Evolutionary conservation across 2,888 invertebrate genomes (phyloP).

Genomic region (Odontocolon sp.): DNA sequence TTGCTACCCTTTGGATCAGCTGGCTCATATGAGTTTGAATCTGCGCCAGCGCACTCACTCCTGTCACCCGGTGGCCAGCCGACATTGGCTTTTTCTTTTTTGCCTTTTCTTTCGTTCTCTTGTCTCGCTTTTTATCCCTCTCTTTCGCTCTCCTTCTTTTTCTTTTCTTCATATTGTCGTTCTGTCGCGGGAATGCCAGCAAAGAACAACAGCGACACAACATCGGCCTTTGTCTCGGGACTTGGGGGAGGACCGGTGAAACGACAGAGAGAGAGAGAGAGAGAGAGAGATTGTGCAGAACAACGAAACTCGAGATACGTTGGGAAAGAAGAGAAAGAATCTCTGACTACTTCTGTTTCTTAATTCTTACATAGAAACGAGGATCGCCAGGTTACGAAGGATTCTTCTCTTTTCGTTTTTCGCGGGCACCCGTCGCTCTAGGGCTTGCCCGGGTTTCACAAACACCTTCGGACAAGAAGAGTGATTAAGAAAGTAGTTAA

Average conservation of each 20-base stretch:
- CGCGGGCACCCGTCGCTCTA: background rate
- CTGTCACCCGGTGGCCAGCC: constrained; percentile 3
- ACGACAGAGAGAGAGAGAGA: constrained; percentile 2
- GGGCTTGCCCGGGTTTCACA: constrained; percentile 11
- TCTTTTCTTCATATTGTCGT: background rate
- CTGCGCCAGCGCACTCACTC: background rate
- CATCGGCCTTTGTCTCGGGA: constrained; percentile 14
- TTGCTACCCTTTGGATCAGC: constrained; percentile 2
- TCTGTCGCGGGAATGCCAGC: background rate
- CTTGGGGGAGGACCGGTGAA: background rate
- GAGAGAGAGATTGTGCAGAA: background rate
- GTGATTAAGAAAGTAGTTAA: constrained; percentile 64
- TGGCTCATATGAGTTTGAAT: background rate
- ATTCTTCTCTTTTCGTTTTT: constrained; percentile 2
- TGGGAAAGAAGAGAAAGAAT: background rate
- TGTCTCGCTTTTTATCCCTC: constrained; percentile 34
- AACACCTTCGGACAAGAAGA: constrained; percentile 58
- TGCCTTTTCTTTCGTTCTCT: constrained; percentile 10
- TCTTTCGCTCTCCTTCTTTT: constrained; percentile 11
- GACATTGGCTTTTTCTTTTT: background rate
- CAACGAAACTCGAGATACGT: background rate
- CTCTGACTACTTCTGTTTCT: background rate
- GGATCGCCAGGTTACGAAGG: background rate
- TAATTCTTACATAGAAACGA: constrained; percentile 1
- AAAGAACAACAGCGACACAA: background rate